These are phyloP conservation scores for Ibidorhyncha struthersii DNA, from an alignment of 2,113 vertebrate genomes.

Conservation along the genomic window DNA sequence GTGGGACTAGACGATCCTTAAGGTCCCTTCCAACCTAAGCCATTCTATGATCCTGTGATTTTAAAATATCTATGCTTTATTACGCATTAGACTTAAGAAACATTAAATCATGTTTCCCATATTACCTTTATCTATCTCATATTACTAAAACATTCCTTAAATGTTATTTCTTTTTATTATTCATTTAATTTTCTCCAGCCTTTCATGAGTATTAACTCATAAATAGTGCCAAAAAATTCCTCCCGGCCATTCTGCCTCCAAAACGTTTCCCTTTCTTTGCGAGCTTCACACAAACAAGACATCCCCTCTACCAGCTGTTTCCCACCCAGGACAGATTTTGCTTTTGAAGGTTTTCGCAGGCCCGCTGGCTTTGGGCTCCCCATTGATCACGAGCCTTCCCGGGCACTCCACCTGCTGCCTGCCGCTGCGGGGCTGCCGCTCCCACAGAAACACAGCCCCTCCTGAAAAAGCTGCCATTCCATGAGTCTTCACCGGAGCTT, in stretches of 20 bases:
- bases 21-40: too few relatives aligned
- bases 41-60: neutral
- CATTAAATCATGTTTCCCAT: neutral
- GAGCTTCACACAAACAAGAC: neutral
- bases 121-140: neutral
- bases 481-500: neutral
- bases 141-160: neutral
- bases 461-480: neutral
- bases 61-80: neutral
- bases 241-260: neutral
- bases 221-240: neutral
- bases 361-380: neutral
- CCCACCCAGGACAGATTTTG: slow-evolving; percentile 6
- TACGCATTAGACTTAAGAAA: neutral
- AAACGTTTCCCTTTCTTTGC: slow-evolving; percentile 1
- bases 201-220: neutral
- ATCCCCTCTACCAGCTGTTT: slow-evolving; percentile 13
- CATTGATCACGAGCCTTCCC: slow-evolving; percentile 28
- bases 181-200: neutral
- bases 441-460: neutral
- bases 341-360: neutral
- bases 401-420: neutral
- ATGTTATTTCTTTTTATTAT: neutral
- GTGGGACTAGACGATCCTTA: too few relatives aligned
- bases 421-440: neutral